Base-by-base conservation (phyloP, 2,888 invertebrate species). In the Calephelis perditalis region DNA sequence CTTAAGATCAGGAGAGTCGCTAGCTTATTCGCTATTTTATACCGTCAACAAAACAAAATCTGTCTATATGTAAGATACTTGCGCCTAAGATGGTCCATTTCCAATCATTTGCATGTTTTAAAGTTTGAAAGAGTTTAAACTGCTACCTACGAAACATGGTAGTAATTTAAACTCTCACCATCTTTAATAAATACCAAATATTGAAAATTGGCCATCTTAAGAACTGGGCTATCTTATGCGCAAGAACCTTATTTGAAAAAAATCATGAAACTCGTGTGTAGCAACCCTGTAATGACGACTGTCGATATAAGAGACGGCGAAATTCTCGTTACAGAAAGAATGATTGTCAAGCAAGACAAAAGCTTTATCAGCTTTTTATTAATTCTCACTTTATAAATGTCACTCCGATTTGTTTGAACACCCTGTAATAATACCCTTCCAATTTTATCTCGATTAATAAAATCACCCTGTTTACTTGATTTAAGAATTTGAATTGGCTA, bases 301-400 rank as follows among this genome's bases (percentile, higher is more conserved):
- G 73, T 73, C 68, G 69, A 67, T 73, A 71, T 72, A 69, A 73
- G 73, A 70, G 70, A 65, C 71, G 70, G 68, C 69, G 74, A 75
- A 75, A 79, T 80, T 74, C 72, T 72, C 75, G 72, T 74, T 77
- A 76, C 75, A 77, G 73, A 80, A 77, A 73, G 76, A 78, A 77
- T 79, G 76, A 76, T 76, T 78, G 75, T 71, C 72, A 52, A 26
- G 52, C 26, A 75, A 72, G 73, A 75, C 76, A 77, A 80, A 73
- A 74, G 75, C 71, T 67, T 70, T 70, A 72, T 69, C 62, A 68
- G 67, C 70, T 70, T 72, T 73, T 77, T 79, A 77, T 79, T 81
- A 81, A 78, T 78, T 76, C 74, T 70, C 63, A 67, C 68, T 70
- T 67, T 67, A 63, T 56, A 62, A 63, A 58, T 61, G 57, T 11